Percentiles rank a stretch among this genome's conserved stretches.
These are phyloP conservation scores for Columba guinea DNA, from an alignment of 2,797 vertebrate genomes.

Conservation along the genomic window DNA sequence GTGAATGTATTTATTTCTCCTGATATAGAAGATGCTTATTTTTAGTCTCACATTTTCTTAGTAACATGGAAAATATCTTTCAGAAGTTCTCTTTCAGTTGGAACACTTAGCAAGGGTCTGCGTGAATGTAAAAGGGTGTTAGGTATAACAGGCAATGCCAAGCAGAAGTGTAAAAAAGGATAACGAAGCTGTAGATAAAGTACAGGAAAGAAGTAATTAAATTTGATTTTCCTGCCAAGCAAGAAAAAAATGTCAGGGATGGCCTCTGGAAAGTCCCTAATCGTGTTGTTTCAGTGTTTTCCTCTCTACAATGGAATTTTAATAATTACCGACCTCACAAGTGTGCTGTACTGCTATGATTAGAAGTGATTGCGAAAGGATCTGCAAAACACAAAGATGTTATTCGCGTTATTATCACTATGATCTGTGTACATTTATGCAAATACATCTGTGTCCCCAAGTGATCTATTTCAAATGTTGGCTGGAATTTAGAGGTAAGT, in stretches of 20 bases:
- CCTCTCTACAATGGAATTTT: conserved; percentile 45
- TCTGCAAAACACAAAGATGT: neutral
- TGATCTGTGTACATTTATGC: conserved; percentile 38
- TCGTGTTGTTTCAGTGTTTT: conserved; percentile 6
- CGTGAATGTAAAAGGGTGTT: neutral
- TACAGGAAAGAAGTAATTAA: neutral
- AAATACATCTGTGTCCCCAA: neutral
- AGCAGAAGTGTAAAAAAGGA: neutral
- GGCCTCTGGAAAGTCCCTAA: conserved; percentile 52
- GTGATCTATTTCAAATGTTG: conserved; percentile 34
- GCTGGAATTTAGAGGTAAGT: neutral
- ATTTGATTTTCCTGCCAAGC: neutral
- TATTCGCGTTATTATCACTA: neutral
- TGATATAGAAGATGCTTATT: neutral
- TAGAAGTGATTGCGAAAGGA: neutral
- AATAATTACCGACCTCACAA: neutral
- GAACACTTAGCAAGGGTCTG: neutral
- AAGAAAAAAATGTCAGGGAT: neutral
- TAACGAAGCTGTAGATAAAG: neutral
- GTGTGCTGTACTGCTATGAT: neutral
- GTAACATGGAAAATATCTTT: neutral
- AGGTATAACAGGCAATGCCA: neutral
- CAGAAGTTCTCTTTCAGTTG: neutral
- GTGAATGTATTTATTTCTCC: neutral
- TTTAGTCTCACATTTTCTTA: neutral